A percentile compares a stretch with the other conserved stretches of the same genome.
Conservation (phyloP, 53 echinoderm and acorn worm species). For the Zoroaster sp. region DNA sequence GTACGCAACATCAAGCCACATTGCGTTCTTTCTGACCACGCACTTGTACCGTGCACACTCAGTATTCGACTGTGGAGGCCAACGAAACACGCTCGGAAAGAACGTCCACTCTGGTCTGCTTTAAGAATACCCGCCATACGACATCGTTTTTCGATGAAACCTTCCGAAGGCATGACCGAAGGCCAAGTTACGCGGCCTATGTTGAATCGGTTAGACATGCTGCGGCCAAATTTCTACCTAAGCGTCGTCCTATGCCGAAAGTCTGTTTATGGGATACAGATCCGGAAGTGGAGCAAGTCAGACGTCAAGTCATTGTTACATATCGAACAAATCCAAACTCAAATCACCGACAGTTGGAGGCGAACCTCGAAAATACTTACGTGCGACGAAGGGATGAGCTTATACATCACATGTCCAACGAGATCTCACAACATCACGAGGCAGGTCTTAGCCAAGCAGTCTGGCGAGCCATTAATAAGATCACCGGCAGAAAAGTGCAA, state of each 20-base stretch:
- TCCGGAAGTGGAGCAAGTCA: constrained; percentile 15
- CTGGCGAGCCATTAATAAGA: constrained; percentile 44
- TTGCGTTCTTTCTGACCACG: constrained; percentile 13
- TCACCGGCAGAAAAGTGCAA: constrained; percentile 36
- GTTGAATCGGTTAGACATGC: constrained; percentile 33
- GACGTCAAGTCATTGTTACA: not conserved
- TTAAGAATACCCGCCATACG: not conserved
- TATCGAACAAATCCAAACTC: constrained; percentile 10
- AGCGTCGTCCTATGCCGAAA: constrained; percentile 3
- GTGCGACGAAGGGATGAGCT: constrained; percentile 10
- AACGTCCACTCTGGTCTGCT: constrained; percentile 36
- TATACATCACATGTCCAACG: constrained; percentile 17
- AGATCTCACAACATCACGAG: constrained; percentile 47
- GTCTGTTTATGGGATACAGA: constrained; percentile 34
- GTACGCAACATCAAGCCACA: constrained; percentile 38
- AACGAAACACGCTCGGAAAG: constrained; percentile 11
- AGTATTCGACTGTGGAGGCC: constrained; percentile 20
- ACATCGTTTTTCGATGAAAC: constrained; percentile 1
- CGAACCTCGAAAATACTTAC: constrained; percentile 26
- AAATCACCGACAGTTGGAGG: constrained; percentile 24
- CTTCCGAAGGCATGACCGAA: constrained; percentile 1
- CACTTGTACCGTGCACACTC: constrained; percentile 24
- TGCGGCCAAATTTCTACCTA: constrained; percentile 39
- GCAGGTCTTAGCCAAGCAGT: constrained; percentile 28
- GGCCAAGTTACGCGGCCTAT: constrained; percentile 3